These are phyloP conservation scores for Molanna angustata DNA, from an alignment of 2,888 invertebrate species.

Conservation along the genomic window DNA sequence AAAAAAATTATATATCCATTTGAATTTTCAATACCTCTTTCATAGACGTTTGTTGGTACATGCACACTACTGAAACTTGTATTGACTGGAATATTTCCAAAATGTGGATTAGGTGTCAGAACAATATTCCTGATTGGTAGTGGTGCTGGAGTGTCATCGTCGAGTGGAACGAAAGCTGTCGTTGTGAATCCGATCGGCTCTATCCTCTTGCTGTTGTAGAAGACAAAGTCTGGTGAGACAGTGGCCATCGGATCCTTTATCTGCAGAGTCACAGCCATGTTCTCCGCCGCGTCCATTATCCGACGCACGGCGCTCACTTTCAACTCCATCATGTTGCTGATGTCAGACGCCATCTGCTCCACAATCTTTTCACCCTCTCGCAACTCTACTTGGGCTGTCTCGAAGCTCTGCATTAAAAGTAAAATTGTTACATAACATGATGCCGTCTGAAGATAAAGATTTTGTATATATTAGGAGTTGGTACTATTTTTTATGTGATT, in stretches of 20 bases:
- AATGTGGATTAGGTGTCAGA: slow-evolving; percentile 68
- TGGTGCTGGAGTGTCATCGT: slow-evolving; percentile 57
- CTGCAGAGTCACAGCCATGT: slow-evolving; percentile 66
- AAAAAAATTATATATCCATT: too few species aligned
- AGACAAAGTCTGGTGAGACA: slow-evolving; percentile 62
- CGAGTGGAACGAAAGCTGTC: slow-evolving; percentile 50
- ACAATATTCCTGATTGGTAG: slow-evolving; percentile 62
- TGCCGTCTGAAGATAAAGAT: too few species aligned
- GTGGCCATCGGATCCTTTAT: slow-evolving; percentile 43
- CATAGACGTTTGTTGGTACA: slow-evolving; percentile 94
- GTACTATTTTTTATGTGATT: too few species aligned
- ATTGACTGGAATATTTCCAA: slow-evolving; percentile 75
- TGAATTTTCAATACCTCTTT: too few species aligned
- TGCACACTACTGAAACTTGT: slow-evolving; percentile 84
- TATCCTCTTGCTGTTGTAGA: slow-evolving; percentile 70
- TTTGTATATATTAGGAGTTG: too few species aligned
- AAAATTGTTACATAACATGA: too few species aligned
- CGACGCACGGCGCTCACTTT: slow-evolving; percentile 85
- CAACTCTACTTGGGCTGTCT: slow-evolving; percentile 70
- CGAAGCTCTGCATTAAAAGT: slow-evolving; percentile 77
- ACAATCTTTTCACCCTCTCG: slow-evolving; percentile 77
- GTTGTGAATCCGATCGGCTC: slow-evolving; percentile 44
- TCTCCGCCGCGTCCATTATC: slow-evolving; percentile 86
- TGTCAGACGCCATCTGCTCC: slow-evolving; percentile 78
- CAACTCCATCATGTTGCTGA: slow-evolving; percentile 83